Conservation (phyloP, 1,140 invertebrate species). For the Ostrea edulis region DNA sequence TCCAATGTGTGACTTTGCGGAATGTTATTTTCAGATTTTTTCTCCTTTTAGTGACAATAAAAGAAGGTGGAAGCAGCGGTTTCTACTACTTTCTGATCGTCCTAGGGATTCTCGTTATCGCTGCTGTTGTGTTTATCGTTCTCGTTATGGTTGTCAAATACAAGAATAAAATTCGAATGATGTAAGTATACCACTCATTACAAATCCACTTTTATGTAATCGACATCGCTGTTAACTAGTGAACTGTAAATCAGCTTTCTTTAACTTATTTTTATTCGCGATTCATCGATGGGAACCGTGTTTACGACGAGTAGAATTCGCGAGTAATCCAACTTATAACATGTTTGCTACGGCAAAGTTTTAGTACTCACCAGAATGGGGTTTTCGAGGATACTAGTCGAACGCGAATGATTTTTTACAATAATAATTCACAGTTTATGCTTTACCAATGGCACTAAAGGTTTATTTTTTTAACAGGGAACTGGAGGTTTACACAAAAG, state of each 20-base stretch:
- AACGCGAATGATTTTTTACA: too few species aligned
- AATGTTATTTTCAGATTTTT: background rate
- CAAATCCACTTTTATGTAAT: background rate
- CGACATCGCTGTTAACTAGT: background rate
- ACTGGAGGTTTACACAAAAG: conserved; percentile 12
- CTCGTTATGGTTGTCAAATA: background rate
- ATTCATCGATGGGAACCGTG: too few species aligned
- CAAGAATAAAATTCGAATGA: conserved; percentile 39
- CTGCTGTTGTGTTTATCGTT: background rate
- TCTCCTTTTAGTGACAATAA: background rate
- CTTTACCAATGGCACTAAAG: background rate
- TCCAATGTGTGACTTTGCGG: too few species aligned
- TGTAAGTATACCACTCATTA: conserved; percentile 14
- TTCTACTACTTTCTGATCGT: conserved; percentile 31
- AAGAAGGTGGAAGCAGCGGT: background rate
- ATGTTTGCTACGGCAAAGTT: too few species aligned
- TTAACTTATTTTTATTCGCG: too few species aligned
- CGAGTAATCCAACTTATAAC: too few species aligned
- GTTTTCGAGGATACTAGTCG: too few species aligned
- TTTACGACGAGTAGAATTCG: too few species aligned
- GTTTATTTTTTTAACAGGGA: conserved; percentile 20
- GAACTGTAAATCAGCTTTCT: too few species aligned
- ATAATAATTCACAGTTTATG: too few species aligned
- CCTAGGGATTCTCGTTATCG: background rate
- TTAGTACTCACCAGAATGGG: too few species aligned